These are phyloP conservation scores for Dryococelus australis DNA, from an alignment of 2,888 invertebrate species.

Conservation along the genomic window DNA sequence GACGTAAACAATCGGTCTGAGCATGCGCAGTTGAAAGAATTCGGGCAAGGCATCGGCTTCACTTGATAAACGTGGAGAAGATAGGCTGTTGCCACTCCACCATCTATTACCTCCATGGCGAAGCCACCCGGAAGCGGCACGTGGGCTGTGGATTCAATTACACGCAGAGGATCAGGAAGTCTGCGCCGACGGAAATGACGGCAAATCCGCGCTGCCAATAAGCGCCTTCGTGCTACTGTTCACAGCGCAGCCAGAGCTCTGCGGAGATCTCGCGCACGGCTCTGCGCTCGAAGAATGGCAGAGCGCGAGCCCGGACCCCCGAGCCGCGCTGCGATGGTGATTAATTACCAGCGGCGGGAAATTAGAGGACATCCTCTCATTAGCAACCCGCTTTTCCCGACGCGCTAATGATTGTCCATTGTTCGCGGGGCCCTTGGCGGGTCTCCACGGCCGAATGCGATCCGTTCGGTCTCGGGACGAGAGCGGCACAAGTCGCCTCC, in stretches of 20 bases:
- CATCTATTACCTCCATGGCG: too few relatives aligned
- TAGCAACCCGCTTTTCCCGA: not conserved
- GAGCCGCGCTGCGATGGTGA: not conserved
- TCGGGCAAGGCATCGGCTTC: too few relatives aligned
- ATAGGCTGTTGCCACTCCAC: too few relatives aligned
- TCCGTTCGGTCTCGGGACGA: not conserved
- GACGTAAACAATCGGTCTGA: too few relatives aligned
- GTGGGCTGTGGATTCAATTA: too few relatives aligned
- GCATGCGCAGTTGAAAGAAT: too few relatives aligned
- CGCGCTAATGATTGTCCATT: conserved; percentile 5
- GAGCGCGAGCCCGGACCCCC: not conserved
- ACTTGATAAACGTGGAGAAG: too few relatives aligned
- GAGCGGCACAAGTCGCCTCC: not conserved
- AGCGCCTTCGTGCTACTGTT: not conserved
- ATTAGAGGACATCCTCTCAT: conserved; percentile 16
- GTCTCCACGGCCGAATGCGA: not conserved
- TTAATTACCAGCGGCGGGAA: not conserved
- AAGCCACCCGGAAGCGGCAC: too few relatives aligned
- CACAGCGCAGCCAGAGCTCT: not conserved
- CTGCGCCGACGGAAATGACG: not conserved
- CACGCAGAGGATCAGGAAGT: not conserved
- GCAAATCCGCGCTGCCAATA: not conserved
- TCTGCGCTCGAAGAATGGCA: too few relatives aligned
- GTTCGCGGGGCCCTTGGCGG: not conserved
- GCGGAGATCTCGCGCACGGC: not conserved